Percentiles rank a stretch among this genome's conserved stretches.
phyloP scores from a whole-genome alignment of 2,113 vertebrate genomes.

The Plecotus auritus region DNA sequence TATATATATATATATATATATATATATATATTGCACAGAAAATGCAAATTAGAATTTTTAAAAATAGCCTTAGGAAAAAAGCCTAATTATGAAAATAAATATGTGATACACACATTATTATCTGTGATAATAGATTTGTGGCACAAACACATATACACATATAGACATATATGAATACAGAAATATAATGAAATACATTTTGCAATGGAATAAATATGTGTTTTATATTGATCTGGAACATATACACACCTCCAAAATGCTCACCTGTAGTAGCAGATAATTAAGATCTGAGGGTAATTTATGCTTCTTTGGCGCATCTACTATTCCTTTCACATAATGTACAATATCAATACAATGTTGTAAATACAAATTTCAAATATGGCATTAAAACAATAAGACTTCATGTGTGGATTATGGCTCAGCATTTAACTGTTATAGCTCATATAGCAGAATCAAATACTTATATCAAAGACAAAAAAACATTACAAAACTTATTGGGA shows the following conservation, averaged over 20 bases:
- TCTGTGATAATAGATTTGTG: not conserved
- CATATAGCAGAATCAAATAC: not conserved
- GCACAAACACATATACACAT: not conserved
- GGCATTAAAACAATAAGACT: not conserved
- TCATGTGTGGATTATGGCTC: not conserved
- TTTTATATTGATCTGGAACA: conserved; percentile 3
- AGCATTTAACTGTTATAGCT: not conserved
- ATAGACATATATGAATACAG: not conserved
- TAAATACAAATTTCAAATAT: not conserved
- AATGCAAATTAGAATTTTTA: not conserved
- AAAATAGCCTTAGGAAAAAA: not conserved
- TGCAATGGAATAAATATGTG: not conserved
- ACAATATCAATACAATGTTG: not conserved
- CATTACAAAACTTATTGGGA: not conserved
- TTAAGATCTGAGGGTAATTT: not conserved
- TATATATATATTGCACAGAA: not conserved
- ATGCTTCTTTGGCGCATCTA: not conserved
- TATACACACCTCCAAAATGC: not conserved
- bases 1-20: too few relatives aligned
- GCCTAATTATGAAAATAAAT: not conserved
- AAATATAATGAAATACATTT: not conserved
- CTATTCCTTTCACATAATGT: not conserved
- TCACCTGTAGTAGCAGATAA: not conserved
- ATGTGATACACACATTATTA: not conserved
- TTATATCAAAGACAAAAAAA: not conserved